phyloP scores from a whole-genome alignment of 2,113 vertebrate species.

The Phrynosoma platyrhinos region DNA sequence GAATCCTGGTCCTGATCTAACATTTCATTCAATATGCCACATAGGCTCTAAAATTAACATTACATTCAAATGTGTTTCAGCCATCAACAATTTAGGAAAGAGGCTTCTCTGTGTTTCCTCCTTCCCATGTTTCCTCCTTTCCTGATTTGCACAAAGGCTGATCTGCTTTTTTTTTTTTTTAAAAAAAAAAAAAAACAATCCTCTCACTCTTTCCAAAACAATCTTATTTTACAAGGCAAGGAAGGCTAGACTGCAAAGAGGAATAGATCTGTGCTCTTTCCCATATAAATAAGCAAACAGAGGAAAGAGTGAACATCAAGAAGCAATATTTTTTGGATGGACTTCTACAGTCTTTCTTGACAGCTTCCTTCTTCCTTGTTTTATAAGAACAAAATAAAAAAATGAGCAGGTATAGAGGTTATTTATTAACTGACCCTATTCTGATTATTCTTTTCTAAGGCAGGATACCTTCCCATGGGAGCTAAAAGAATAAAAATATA shows the following conservation, averaged over 20 bases:
- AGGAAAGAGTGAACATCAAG: neutral
- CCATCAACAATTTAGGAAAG: neutral
- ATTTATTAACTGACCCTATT: neutral
- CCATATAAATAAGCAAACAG: neutral
- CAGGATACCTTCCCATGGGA: neutral
- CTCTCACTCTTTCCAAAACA: neutral
- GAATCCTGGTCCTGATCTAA: neutral
- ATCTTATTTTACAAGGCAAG: neutral
- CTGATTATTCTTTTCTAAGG: neutral
- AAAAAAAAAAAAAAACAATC: neutral
- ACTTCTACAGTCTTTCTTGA: neutral
- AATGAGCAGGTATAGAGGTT: neutral
- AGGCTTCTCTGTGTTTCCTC: neutral
- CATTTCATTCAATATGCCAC: neutral
- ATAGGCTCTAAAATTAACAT: neutral
- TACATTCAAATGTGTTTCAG: neutral
- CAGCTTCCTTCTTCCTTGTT: neutral
- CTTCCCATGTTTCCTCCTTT: neutral
- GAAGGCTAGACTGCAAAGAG: neutral
- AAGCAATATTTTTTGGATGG: neutral
- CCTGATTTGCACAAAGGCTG: neutral
- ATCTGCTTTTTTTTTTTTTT: neutral
- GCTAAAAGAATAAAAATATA: neutral
- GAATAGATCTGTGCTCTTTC: neutral
- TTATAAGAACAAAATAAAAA: neutral